Percentiles rank a stretch among this genome's conserved stretches.
These are phyloP conservation scores for Sylvicola cinctus DNA, from an alignment of 2,888 invertebrate species.

Conservation along the genomic window DNA sequence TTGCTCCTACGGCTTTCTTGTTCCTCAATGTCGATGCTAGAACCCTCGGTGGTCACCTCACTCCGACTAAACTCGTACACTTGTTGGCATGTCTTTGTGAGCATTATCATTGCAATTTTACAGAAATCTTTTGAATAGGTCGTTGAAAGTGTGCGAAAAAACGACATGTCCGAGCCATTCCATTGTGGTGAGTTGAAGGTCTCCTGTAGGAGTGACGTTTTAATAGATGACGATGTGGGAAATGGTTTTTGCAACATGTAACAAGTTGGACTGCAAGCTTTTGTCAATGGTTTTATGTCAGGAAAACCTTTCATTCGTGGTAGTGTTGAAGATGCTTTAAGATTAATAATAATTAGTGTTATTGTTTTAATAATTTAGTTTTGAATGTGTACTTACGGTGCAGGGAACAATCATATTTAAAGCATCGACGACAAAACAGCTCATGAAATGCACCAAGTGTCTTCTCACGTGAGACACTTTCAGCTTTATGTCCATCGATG, in stretches of 20 bases:
- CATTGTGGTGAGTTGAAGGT: slow-evolving; percentile 32
- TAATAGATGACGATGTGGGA: slow-evolving; percentile 10
- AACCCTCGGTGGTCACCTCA: too few species aligned
- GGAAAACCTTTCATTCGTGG: slow-evolving; percentile 63
- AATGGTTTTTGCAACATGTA: slow-evolving; percentile 12
- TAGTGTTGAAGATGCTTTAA: slow-evolving; percentile 90
- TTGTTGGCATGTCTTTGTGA: slow-evolving; percentile 88
- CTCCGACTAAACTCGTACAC: slow-evolving; percentile 69
- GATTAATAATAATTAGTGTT: slow-evolving; percentile 62
- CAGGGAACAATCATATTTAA: slow-evolving; percentile 95
- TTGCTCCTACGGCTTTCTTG: slow-evolving; percentile 49
- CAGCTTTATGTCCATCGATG: slow-evolving; percentile 82
- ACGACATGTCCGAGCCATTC: slow-evolving; percentile 88
- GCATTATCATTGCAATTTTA: slow-evolving; percentile 78
- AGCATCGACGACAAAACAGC: slow-evolving; percentile 89
- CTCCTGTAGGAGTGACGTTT: slow-evolving; percentile 25
- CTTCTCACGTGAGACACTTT: slow-evolving; percentile 80
- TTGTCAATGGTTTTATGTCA: slow-evolving; percentile 35
- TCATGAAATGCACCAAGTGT: slow-evolving; percentile 98
- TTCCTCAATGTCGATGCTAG: slow-evolving; percentile 53
- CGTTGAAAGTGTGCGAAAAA: slow-evolving; percentile 77
- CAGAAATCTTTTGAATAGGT: slow-evolving; percentile 88
- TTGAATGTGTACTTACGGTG: slow-evolving; percentile 89
- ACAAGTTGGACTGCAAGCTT: too few species aligned
- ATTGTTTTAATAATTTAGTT: slow-evolving; percentile 28